Base-by-base conservation (phyloP, 2,797 vertebrate genomes). In the Acrossocheilus fasciatus region DNA sequence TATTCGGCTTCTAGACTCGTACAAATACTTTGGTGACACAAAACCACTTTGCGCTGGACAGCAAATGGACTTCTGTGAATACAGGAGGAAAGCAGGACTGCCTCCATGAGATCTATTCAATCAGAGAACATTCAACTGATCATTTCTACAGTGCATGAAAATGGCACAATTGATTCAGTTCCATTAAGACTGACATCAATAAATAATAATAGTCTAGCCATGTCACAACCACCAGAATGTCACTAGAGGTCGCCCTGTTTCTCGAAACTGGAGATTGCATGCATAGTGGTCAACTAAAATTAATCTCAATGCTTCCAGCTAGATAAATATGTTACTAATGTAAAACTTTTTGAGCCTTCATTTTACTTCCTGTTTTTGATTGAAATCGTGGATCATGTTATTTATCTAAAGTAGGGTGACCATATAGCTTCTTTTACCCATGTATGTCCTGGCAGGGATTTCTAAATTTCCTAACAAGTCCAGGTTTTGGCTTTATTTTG, bases 1-100 rank as follows among this genome's bases (percentile, higher is more conserved):
- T 87, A 91, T 95, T 6, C 94, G 93, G 82, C 93, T 94, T 85
- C 68, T 96, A 77, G 91, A 94, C 36, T 93, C 93, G 0, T 93
- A 92, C 0, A 52, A 88, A 69, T 85, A 90, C 76, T 84, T 92
- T 0, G 93, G 94, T 1, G 88, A 89, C 1, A 88, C 88, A 4
- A 43, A 69, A 75, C 77, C 91, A 2, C 92, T 96, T 50, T 68
- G 26, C 30, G 84, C 91, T 84, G 86, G 87, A 7, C 90, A 91
- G 50, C 50, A 36, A 5, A 86, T 94, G 0, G 92, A 94, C 39
- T 34, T 92, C 45, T 41, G 15, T 4, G 91, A 95, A 62, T 96
- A 95, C 81, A 90, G 90, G 70, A 92, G 43, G 81, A 88, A 70
- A 57, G 94, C 95, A 12, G 95, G 94, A 10, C 64, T 95, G 74